Evolutionary conservation across 2,888 invertebrate species (phyloP), one percentile per base, ranked within the genome.

Genomic region (Chrysolina haemoptera): DNA sequence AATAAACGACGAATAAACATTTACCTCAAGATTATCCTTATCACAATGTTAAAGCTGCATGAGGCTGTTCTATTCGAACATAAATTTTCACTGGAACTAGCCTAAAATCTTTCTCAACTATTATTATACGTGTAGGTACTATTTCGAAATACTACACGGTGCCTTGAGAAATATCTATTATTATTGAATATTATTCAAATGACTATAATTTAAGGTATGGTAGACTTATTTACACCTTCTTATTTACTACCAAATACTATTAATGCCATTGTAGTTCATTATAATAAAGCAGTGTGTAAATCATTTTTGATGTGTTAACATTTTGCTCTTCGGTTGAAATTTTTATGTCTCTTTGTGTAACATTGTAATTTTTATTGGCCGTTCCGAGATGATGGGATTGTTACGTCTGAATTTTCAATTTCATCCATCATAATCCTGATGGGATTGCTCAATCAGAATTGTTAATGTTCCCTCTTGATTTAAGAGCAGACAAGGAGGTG

Each of bases 301-400:
- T 74, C 74, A 74, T 68, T 68, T 74, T 70, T 74, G 74, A 70
- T 70, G 74, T 71, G 68, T 71, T 35, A 74, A 74, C 70, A 70
- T 74, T 70, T 74, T 70, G 70, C 74, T 70, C 55, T 63, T 70
- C 67, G 71, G 68, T 68, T 68, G 22, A 43, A 50, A 48, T 71
- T 74, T 70, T 74, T 65, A 74, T 70, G 35, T 71, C 50, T 68
- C 62, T 70, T 70, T 68, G 74, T 72, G 40, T 74, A 74, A 74
- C 74, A 74, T 70, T 68, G 67, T 74, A 64, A 62, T 68, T 74
- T 74, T 74, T 74, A 74, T 74, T 71, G 68, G 55, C 64, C 55
- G 27, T 11, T 70, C 62, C 8, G 55, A 35, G 43, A 43, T 71
- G 27, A 35, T 59, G 27, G 35, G 35, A 35, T 59, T 35, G n/a